Percentiles rank a stretch among this genome's conserved stretches.
Conservation (phyloP, 2,797 vertebrate species). For the Argentina silus region DNA sequence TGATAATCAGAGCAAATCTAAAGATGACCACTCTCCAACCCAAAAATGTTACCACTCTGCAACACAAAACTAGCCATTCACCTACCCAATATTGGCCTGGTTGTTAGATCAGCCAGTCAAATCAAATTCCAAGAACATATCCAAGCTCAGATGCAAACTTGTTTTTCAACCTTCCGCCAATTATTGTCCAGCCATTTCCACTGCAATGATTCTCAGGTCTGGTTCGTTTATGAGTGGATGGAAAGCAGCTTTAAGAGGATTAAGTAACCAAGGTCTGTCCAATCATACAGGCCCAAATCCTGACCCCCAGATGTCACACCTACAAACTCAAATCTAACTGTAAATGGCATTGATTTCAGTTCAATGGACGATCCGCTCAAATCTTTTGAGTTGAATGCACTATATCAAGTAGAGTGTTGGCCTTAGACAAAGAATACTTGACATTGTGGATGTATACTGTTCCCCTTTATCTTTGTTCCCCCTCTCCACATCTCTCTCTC, state of each 20-base stretch:
- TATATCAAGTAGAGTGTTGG: conserved; percentile 30
- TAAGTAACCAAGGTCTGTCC: conserved; percentile 12
- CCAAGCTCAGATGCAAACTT: no score
- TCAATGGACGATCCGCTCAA: not conserved
- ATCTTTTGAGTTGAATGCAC: conserved; percentile 25
- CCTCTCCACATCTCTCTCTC: conserved; percentile 10
- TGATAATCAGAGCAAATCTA: conserved; percentile 15
- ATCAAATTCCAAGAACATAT: not conserved
- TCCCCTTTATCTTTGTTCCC: not conserved
- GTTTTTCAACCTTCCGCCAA: not conserved
- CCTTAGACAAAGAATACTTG: conserved; percentile 31
- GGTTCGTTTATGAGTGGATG: conserved; percentile 15
- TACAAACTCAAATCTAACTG: not conserved
- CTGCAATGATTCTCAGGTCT: not conserved
- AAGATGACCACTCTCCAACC: conserved; percentile 4
- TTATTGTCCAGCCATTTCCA: conserved; percentile 7
- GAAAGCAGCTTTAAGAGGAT: conserved; percentile 21
- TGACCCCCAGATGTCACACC: not conserved
- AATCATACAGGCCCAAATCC: not conserved
- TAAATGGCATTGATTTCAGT: not conserved
- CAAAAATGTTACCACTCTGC: not conserved
- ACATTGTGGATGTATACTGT: conserved; percentile 45
- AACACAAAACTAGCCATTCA: not conserved
- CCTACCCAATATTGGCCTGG: conserved; percentile 8
- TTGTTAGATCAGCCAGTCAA: conserved; percentile 16